phyloP scores from a whole-genome alignment of 2,797 vertebrate genomes.

The Melanotaenia maccullochi region DNA sequence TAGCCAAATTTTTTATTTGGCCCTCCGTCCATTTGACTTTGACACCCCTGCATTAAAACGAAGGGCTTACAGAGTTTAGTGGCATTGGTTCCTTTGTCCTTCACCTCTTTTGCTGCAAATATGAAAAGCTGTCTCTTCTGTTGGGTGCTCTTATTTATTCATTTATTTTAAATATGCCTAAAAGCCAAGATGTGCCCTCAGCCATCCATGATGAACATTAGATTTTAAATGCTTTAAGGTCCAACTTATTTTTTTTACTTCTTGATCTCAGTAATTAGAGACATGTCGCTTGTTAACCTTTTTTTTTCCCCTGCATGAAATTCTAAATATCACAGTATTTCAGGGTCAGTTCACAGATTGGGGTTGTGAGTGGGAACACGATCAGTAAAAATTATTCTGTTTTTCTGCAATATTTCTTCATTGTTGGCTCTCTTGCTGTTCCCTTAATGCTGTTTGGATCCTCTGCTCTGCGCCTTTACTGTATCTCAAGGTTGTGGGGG shows the following conservation, averaged over 20 bases:
- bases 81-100: no score
- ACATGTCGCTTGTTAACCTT: not conserved
- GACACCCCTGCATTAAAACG: no score
- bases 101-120: no score
- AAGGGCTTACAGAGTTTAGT: no score
- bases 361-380: conserved; percentile 25
- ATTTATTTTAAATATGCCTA: no score
- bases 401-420: conserved; percentile 20
- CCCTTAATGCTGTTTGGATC: conserved; percentile 21
- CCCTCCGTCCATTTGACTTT: no score
- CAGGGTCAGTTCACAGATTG: not conserved
- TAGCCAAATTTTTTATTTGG: no score
- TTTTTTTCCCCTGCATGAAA: not conserved
- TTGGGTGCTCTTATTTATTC: no score
- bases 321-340: conserved; percentile 7
- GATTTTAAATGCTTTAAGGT: not conserved
- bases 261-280: not conserved
- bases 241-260: not conserved
- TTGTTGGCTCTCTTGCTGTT: conserved; percentile 1
- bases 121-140: no score
- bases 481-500: conserved; percentile 20
- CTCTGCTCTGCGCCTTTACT: conserved; percentile 20
- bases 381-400: conserved; percentile 39
- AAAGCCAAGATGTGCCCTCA: no score
- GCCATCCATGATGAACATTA: no score